These are phyloP conservation scores for Drosophila suzukii DNA, from an alignment of 1,140 invertebrate genomes.

Conservation along the genomic window DNA sequence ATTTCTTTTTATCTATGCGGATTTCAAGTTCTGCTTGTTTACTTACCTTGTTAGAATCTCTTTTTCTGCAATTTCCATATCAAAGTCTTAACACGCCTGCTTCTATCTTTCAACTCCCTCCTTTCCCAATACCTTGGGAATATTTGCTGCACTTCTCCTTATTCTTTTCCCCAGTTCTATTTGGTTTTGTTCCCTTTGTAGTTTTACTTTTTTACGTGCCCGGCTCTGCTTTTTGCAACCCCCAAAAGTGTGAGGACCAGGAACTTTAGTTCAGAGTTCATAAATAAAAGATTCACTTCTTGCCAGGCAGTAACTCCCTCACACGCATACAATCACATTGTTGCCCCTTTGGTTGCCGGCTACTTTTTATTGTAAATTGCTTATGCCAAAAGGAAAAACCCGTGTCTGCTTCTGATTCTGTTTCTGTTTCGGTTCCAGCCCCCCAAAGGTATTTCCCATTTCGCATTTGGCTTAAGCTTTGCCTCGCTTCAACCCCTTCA, in stretches of 20 bases:
- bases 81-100: conserved; percentile 53
- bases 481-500: conserved; percentile 24
- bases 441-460: conserved; percentile 61
- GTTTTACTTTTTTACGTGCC: conserved; percentile 62
- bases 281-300: conserved; percentile 80
- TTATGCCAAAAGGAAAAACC: conserved; percentile 66
- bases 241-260: conserved; percentile 27
- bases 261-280: conserved; percentile 61
- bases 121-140: conserved; percentile 29
- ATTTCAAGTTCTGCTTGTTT: conserved; percentile 3
- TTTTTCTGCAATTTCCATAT: conserved; percentile 61
- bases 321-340: conserved; percentile 47
- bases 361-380: conserved; percentile 81
- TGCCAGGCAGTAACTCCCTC: conserved; percentile 18
- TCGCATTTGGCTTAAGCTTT: conserved; percentile 37
- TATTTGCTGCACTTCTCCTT: conserved; percentile 12
- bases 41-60: conserved; percentile 1
- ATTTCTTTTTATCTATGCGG: not conserved
- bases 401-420: conserved; percentile 35
- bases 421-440: conserved; percentile 11
- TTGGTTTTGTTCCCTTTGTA: conserved; percentile 45
- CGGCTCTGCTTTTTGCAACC: conserved; percentile 34
- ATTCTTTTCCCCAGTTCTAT: conserved; percentile 8
- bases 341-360: conserved; percentile 60
- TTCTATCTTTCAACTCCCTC: not conserved